phyloP scores from a whole-genome alignment of 2,113 vertebrate genomes.

The Dipodomys spectabilis region DNA sequence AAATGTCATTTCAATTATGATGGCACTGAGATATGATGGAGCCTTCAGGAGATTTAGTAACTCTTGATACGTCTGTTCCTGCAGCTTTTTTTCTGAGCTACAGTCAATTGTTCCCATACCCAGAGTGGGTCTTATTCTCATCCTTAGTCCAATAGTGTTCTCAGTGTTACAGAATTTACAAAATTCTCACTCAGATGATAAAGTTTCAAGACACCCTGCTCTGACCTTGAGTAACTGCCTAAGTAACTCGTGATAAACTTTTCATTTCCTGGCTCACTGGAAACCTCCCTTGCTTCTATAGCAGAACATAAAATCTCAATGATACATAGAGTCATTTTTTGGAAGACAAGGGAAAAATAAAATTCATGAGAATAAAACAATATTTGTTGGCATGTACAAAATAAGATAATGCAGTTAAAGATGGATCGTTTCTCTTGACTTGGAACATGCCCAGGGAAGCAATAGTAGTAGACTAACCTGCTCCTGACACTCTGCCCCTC shows the following conservation, averaged over 20 bases:
- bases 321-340: background rate
- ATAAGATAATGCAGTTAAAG: background rate
- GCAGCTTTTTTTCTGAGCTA: background rate
- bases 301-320: background rate
- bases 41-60: background rate
- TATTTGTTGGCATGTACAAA: slow-evolving; percentile 21
- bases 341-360: background rate
- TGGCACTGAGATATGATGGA: background rate
- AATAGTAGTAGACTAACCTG: background rate
- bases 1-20: background rate
- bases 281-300: background rate
- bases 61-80: background rate
- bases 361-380: background rate
- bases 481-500: background rate
- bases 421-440: background rate
- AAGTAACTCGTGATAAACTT: background rate
- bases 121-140: background rate
- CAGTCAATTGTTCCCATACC: background rate
- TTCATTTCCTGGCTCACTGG: background rate
- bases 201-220: background rate
- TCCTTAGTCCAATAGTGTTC: background rate
- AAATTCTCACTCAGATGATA: background rate
- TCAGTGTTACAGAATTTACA: background rate
- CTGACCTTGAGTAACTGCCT: slow-evolving; percentile 51
- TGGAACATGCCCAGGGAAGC: background rate